Percentiles rank a stretch among this genome's conserved stretches.
phyloP scores from a whole-genome alignment of 2,113 vertebrate species.

The Notothenia rossii region DNA sequence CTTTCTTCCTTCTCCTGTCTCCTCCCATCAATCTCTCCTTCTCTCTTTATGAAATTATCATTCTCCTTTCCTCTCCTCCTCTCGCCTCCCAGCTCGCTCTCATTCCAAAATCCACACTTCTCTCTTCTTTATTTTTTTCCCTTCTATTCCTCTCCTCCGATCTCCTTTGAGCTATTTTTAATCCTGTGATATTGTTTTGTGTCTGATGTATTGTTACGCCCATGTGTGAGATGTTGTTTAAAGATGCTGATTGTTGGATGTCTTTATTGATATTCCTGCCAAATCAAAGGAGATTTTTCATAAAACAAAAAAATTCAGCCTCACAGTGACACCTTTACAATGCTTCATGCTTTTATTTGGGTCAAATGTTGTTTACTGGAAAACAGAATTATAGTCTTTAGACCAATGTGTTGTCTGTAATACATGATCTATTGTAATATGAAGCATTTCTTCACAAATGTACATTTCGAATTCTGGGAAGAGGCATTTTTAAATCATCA shows the following conservation, averaged over 20 bases:
- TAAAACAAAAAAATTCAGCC: conserved; percentile 32
- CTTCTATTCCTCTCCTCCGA: conserved; percentile 14
- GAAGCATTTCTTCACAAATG: neutral
- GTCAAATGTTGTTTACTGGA: conserved; percentile 45
- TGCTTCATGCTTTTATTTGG: conserved; percentile 50
- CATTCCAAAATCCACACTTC: conserved; percentile 20
- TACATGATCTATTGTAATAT: neutral
- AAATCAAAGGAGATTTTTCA: conserved; percentile 51
- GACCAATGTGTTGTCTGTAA: conserved; percentile 8
- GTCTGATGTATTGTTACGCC: conserved; percentile 56
- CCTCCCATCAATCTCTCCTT: conserved; percentile 51
- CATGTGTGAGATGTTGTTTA: conserved; percentile 62
- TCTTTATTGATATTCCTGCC: conserved; percentile 48
- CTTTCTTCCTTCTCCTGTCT: conserved; percentile 40
- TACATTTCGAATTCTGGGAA: neutral
- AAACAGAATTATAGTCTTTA: conserved; percentile 16
- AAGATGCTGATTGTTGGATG: conserved; percentile 49
- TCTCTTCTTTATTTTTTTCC: neutral
- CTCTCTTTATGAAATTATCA: conserved; percentile 47
- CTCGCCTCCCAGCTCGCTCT: conserved; percentile 15
- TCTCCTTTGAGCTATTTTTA: conserved; percentile 62
- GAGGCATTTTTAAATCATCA: conserved; percentile 39
- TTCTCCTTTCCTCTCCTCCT: conserved; percentile 25
- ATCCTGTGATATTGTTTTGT: conserved; percentile 58
- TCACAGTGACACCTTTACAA: conserved; percentile 1